These are phyloP conservation scores for Tetraodon nigroviridis DNA, from an alignment of 2,113 vertebrate species.

Conservation along the genomic window DNA sequence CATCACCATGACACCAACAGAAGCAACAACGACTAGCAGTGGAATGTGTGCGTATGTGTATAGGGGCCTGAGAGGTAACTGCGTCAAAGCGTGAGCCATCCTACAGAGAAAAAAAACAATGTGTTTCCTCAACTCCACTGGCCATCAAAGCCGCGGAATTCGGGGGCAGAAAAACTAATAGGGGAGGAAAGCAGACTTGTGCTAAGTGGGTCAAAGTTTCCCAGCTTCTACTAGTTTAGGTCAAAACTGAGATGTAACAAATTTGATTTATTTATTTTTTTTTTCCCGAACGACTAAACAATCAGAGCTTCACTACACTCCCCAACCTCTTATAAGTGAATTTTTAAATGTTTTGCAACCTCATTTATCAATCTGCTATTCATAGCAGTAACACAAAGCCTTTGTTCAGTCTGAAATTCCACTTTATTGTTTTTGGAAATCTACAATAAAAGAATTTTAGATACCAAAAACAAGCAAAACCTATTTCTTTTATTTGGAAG, in stretches of 20 bases:
- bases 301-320: no score
- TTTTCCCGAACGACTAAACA: no score
- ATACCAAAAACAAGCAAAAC: not conserved
- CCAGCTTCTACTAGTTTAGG: constrained; percentile 29
- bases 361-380: constrained; percentile 10
- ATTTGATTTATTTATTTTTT: no score
- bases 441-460: no score
- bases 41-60: constrained; percentile 37
- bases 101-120: constrained; percentile 69
- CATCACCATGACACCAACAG: constrained; percentile 24
- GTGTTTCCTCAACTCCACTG: constrained; percentile 59
- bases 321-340: no score
- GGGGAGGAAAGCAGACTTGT: constrained; percentile 53
- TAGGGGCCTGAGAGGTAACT: constrained; percentile 42
- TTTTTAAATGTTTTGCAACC: no score
- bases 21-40: constrained; percentile 1
- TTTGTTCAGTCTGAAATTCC: constrained; percentile 19
- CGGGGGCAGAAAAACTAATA: constrained; percentile 52
- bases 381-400: constrained; percentile 34
- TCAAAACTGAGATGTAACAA: constrained; percentile 7
- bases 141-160: constrained; percentile 68
- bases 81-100: constrained; percentile 44
- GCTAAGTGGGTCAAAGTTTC: constrained; percentile 68
- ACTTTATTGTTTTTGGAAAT: constrained; percentile 26
- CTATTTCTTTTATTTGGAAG: constrained; percentile 38